Conservation (phyloP, 2,797 vertebrate genomes). For the Scyliorhinus canicula region DNA sequence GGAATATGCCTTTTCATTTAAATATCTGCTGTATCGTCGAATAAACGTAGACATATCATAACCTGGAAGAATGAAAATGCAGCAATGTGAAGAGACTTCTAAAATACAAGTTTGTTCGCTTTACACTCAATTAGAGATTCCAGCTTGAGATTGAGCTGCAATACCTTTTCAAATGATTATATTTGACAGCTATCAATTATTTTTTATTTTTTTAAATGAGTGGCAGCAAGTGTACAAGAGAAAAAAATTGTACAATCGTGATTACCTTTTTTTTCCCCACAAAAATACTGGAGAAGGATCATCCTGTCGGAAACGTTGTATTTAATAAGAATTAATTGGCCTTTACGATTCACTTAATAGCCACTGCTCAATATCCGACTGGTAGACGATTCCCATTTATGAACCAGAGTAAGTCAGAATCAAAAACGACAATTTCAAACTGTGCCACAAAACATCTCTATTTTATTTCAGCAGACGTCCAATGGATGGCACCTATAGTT, state of each 20-base stretch:
- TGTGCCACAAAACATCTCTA: neutral
- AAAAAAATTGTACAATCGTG: neutral
- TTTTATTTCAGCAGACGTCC: neutral
- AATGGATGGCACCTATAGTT: neutral
- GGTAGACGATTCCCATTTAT: neutral
- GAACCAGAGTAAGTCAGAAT: neutral
- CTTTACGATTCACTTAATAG: neutral
- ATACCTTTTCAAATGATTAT: neutral
- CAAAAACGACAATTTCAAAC: neutral
- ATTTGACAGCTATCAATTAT: neutral
- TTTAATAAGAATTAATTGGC: neutral
- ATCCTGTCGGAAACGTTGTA: neutral
- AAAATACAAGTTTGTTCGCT: neutral
- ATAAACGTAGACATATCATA: conserved; percentile 99
- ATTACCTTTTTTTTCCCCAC: no score
- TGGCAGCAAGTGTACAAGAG: neutral
- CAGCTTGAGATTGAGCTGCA: neutral
- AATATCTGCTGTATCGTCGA: conserved; percentile 92
- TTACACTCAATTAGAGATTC: neutral
- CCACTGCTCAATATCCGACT: neutral
- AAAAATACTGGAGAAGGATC: neutral
- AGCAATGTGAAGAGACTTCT: neutral
- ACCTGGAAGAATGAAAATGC: conserved; percentile 59
- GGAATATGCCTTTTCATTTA: conserved; percentile 97
- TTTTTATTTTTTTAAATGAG: no score